Conservation (phyloP, 2,888 invertebrate genomes). For the Synergus japonicus region DNA sequence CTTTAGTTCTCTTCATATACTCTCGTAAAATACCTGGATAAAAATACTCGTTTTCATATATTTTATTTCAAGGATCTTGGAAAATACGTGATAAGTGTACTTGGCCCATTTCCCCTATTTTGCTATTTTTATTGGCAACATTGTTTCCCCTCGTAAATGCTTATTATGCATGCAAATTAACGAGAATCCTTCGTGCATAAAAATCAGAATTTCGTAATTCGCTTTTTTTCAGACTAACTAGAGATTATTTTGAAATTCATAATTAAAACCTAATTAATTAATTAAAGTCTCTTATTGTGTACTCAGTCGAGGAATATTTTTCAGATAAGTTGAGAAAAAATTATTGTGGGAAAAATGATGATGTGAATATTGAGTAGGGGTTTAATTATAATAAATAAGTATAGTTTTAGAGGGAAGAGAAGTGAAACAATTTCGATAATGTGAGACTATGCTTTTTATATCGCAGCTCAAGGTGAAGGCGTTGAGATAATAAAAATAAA, state of each 20-base stretch:
- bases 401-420: neutral
- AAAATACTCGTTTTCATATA: neutral
- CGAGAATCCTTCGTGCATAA: neutral
- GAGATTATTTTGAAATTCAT: neutral
- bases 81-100: neutral
- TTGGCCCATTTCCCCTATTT: conserved; percentile 3
- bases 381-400: neutral
- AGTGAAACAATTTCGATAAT: conserved; percentile 20
- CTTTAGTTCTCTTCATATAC: neutral
- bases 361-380: neutral
- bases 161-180: neutral
- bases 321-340: neutral
- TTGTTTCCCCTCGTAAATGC: neutral
- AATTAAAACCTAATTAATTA: too few species aligned
- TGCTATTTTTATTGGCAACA: neutral
- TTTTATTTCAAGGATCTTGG: neutral
- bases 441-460: conserved; percentile 29
- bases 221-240: neutral
- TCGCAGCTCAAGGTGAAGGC: conserved; percentile 32
- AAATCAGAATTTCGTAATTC: neutral
- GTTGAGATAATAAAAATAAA: conserved; percentile 38
- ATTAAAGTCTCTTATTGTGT: neutral
- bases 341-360: neutral
- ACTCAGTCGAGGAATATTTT: neutral
- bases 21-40: neutral